Conservation (phyloP, 2,888 invertebrate species). For the Endomychus coccineus region DNA sequence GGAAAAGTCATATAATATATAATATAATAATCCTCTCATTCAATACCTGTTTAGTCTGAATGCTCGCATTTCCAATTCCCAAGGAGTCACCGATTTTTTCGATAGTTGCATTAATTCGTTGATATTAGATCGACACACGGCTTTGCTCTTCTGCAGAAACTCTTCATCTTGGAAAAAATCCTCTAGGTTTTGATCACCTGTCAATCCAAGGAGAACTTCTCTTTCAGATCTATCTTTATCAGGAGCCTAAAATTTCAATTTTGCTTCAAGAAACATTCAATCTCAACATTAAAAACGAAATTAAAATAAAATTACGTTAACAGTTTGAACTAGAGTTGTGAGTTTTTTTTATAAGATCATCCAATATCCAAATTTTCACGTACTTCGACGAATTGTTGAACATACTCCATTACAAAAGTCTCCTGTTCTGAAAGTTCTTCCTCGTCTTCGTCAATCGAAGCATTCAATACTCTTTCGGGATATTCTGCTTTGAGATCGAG, state of each 20-base stretch:
- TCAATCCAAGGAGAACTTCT: constrained; percentile 23
- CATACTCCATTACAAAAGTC: constrained; percentile 9
- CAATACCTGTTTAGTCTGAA: constrained; percentile 47
- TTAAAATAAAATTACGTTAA: too few relatives aligned
- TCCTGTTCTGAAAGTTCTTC: too few relatives aligned
- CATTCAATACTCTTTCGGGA: not conserved
- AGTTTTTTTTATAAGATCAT: too few relatives aligned
- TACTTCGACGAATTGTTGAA: constrained; percentile 11
- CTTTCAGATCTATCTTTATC: constrained; percentile 22
- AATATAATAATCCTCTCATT: too few relatives aligned
- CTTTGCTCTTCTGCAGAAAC: constrained; percentile 9
- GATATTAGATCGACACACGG: constrained; percentile 19
- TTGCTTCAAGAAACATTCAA: too few relatives aligned
- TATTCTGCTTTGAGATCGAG: not conserved
- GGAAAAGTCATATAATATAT: too few relatives aligned
- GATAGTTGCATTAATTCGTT: constrained; percentile 25
- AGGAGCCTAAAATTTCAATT: constrained; percentile 12
- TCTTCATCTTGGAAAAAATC: constrained; percentile 9
- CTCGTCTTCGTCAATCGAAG: constrained; percentile 1
- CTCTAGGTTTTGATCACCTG: constrained; percentile 2
- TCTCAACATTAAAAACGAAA: too few relatives aligned
- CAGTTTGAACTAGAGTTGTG: too few relatives aligned
- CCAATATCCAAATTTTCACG: too few relatives aligned
- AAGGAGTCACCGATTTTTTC: constrained; percentile 42
- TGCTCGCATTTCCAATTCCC: constrained; percentile 53